phyloP scores from a whole-genome alignment of 1,140 invertebrate species.

The Pteromalus puparum region DNA sequence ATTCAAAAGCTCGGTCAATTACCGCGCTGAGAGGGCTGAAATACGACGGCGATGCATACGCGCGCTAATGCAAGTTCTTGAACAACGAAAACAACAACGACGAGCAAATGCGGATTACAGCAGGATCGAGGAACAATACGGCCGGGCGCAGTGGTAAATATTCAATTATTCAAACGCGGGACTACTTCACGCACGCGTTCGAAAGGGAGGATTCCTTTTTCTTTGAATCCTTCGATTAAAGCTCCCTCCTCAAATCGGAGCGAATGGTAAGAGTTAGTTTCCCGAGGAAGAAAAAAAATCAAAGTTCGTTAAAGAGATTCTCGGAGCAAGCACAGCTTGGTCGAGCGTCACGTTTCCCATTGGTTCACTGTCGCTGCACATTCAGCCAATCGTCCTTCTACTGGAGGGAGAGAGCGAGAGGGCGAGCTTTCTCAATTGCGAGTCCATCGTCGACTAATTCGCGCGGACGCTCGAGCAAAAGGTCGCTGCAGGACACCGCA shows the following conservation, averaged over 20 bases:
- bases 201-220: background rate
- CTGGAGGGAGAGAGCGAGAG: background rate
- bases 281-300: background rate
- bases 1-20: conserved; percentile 25
- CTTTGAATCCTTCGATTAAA: background rate
- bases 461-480: background rate
- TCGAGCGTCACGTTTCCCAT: conserved; percentile 25
- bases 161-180: background rate
- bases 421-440: conserved; percentile 30
- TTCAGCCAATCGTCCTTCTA: conserved; percentile 8
- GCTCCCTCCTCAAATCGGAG: conserved; percentile 4
- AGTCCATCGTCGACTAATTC: conserved; percentile 34
- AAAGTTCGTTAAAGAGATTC: conserved; percentile 36
- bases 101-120: background rate
- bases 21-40: background rate
- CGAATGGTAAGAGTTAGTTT: background rate
- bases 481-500: background rate
- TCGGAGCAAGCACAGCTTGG: background rate
- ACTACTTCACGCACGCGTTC: too few species aligned
- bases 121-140: background rate
- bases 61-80: background rate
- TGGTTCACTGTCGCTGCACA: conserved; percentile 25
- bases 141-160: background rate
- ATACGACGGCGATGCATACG: background rate
- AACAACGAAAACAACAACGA: conserved; percentile 4